These are phyloP conservation scores for Melanotaenia pygmaea DNA, from an alignment of 2,797 vertebrate genomes.

Conservation along the genomic window DNA sequence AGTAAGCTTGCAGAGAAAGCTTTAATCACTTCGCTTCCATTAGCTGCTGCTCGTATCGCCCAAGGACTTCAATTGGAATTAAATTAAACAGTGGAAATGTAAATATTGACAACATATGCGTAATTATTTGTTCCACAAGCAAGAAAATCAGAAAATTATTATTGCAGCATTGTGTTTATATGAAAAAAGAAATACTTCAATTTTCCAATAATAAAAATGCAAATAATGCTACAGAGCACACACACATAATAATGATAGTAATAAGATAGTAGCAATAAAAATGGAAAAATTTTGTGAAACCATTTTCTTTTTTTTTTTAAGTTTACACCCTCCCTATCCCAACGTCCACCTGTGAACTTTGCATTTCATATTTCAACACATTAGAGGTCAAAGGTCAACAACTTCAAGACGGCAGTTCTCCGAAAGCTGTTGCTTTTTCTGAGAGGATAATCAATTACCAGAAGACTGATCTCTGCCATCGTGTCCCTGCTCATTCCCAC, in stretches of 20 bases:
- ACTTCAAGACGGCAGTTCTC: slow-evolving; percentile 42
- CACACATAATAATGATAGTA: slow-evolving; percentile 16
- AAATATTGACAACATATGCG: slow-evolving; percentile 82
- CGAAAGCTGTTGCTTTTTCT: slow-evolving; percentile 66
- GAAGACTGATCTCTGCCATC: slow-evolving; percentile 81
- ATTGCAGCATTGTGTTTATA: slow-evolving; percentile 57
- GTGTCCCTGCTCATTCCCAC: slow-evolving; percentile 66
- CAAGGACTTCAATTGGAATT: slow-evolving; percentile 78
- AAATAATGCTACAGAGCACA: slow-evolving; percentile 55
- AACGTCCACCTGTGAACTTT: slow-evolving; percentile 35
- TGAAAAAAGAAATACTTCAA: slow-evolving; percentile 65
- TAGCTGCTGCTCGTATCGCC: slow-evolving; percentile 69
- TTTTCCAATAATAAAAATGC: slow-evolving; percentile 67
- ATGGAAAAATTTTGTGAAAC: neutral
- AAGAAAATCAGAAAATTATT: slow-evolving; percentile 74
- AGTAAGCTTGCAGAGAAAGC: slow-evolving; percentile 65
- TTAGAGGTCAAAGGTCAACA: slow-evolving; percentile 67
- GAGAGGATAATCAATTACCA: slow-evolving; percentile 85
- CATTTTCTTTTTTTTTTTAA: slow-evolving; percentile 1
- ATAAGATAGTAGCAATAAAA: neutral
- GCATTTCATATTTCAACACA: slow-evolving; percentile 3
- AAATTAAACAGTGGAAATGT: slow-evolving; percentile 82
- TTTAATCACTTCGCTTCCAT: slow-evolving; percentile 78
- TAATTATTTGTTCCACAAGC: slow-evolving; percentile 77
- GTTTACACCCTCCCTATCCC: neutral